Evolutionary conservation across 2,113 vertebrate species (phyloP).

Genomic region (Dascyllus trimaculatus): DNA sequence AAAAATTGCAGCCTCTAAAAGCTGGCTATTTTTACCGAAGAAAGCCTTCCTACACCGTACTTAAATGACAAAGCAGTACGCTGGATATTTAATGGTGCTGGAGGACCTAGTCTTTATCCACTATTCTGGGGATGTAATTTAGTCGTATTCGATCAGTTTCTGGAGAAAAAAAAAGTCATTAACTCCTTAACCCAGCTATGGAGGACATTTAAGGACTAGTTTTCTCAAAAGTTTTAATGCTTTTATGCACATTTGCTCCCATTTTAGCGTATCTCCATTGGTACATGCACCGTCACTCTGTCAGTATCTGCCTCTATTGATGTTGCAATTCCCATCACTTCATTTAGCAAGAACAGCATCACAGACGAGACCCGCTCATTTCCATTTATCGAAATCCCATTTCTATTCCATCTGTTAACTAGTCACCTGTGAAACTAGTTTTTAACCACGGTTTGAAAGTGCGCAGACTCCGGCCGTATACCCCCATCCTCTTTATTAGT

Average conservation of each 20-base stretch:
- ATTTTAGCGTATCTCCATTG: conserved; percentile 14
- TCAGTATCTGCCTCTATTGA: conserved; percentile 50
- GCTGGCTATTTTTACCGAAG: conserved; percentile 18
- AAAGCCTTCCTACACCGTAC: background rate
- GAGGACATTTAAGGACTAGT: background rate
- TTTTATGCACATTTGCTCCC: conserved; percentile 34
- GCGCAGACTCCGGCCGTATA: conserved; percentile 53
- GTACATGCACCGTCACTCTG: conserved; percentile 3
- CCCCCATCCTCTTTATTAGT: conserved; percentile 73
- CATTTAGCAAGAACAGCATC: conserved; percentile 67
- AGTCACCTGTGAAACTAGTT: conserved; percentile 86
- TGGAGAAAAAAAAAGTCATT: background rate
- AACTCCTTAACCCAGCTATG: background rate
- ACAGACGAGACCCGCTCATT: conserved; percentile 70
- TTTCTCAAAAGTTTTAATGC: background rate
- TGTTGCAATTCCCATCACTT: conserved; percentile 66
- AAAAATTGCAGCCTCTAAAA: conserved; percentile 21
- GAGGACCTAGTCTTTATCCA: conserved; percentile 6
- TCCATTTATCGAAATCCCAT: conserved; percentile 83
- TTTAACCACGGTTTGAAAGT: conserved; percentile 78
- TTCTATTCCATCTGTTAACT: conserved; percentile 82
- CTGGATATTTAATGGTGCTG: conserved; percentile 13
- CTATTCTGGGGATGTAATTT: background rate
- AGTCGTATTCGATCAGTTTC: background rate
- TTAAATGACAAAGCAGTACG: conserved; percentile 3